phyloP scores from a whole-genome alignment of 2,113 vertebrate species.

The Aegithalos caudatus region DNA sequence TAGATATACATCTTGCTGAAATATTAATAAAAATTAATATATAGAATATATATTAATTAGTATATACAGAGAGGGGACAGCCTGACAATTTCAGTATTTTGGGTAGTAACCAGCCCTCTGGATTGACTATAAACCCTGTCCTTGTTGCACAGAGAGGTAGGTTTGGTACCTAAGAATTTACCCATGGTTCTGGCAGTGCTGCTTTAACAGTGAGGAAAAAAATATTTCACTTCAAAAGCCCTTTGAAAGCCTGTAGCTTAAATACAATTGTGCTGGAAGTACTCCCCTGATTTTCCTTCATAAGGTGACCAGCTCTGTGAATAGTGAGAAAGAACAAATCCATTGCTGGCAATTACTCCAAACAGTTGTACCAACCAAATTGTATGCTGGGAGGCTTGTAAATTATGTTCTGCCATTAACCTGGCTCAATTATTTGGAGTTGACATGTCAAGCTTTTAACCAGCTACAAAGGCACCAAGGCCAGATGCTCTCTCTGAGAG shows the following conservation, averaged over 20 bases:
- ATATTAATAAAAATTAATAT: neutral
- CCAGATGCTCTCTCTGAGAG: neutral
- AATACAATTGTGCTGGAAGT: neutral
- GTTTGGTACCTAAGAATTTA: neutral
- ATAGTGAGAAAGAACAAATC: neutral
- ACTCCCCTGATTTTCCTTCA: neutral
- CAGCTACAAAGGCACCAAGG: neutral
- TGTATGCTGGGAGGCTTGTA: neutral
- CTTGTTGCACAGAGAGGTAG: neutral
- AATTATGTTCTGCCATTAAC: neutral
- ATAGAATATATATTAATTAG: too few relatives aligned
- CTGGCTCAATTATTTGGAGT: conserved; percentile 1
- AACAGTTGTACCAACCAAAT: neutral
- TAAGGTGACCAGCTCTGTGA: neutral
- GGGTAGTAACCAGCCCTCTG: neutral
- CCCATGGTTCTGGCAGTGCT: neutral
- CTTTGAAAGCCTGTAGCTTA: neutral
- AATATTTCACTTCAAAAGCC: neutral
- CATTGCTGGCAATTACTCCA: neutral
- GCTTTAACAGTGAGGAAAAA: neutral
- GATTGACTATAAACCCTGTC: neutral
- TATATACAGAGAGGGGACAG: neutral
- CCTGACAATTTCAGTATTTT: neutral
- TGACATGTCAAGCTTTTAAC: neutral
- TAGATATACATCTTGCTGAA: neutral